Evolutionary conservation across 2,113 vertebrate species (phyloP).

Genomic region (Thamnophis sirtalis): DNA sequence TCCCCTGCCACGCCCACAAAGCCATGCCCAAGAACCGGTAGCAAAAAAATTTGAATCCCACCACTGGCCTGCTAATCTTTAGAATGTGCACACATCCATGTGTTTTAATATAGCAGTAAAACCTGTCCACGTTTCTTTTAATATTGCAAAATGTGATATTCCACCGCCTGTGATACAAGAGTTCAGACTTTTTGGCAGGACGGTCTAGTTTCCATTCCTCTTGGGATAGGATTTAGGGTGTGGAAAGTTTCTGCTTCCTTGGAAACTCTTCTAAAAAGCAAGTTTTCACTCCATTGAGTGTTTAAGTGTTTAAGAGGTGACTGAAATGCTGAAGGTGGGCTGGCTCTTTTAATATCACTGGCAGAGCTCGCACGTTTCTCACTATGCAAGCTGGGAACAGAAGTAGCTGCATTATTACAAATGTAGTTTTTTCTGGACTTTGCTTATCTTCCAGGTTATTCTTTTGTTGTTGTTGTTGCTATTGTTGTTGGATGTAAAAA

Average conservation of each 20-base stretch:
- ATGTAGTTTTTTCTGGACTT: conserved; percentile 35
- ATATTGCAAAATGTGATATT: conserved; percentile 59
- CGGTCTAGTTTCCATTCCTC: conserved; percentile 70
- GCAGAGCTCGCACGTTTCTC: conserved; percentile 67
- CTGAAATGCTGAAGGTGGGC: conserved; percentile 76
- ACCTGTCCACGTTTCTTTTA: conserved; percentile 61
- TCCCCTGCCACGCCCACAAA: no score
- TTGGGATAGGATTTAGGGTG: conserved; percentile 70
- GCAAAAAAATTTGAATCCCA: no score
- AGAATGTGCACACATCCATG: conserved; percentile 48
- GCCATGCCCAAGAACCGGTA: no score
- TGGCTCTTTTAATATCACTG: conserved; percentile 65
- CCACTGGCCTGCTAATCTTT: conserved; percentile 24
- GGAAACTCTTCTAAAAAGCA: conserved; percentile 76
- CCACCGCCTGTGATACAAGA: conserved; percentile 61
- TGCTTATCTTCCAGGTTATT: conserved; percentile 59
- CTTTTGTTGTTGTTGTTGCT: conserved; percentile 35
- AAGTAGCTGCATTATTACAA: conserved; percentile 61
- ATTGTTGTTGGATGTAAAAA: conserved; percentile 57
- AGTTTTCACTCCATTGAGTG: conserved; percentile 76
- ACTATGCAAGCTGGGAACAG: conserved; percentile 62
- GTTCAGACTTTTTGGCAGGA: conserved; percentile 69
- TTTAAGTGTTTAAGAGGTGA: conserved; percentile 83
- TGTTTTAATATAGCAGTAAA: conserved; percentile 60
- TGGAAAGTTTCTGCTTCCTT: conserved; percentile 82